Conservation (phyloP, 2,113 vertebrate species). For the Hiodon tergisus region DNA sequence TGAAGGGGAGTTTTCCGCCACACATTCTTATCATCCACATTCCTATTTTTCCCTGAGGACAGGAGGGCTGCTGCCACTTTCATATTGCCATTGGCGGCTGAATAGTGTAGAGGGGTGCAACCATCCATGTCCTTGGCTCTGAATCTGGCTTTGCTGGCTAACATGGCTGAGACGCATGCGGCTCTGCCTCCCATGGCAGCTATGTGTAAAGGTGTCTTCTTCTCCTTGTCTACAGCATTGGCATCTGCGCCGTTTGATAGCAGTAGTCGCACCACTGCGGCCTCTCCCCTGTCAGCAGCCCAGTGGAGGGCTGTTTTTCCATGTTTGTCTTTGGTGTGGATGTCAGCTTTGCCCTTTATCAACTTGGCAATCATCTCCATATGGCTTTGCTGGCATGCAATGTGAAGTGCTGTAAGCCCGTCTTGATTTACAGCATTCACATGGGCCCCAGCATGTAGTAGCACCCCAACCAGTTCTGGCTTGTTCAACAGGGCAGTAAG, state of each 20-base stretch:
- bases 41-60: constrained; percentile 50
- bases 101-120: constrained; percentile 62
- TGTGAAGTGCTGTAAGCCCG: constrained; percentile 56
- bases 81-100: constrained; percentile 48
- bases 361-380: constrained; percentile 45
- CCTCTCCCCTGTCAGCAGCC: constrained; percentile 51
- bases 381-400: constrained; percentile 54
- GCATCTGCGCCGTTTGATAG: constrained; percentile 53
- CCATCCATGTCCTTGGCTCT: constrained; percentile 68
- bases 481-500: constrained; percentile 51
- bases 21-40: constrained; percentile 58
- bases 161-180: constrained; percentile 34
- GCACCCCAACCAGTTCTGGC: constrained; percentile 34
- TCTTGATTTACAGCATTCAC: constrained; percentile 53
- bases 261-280: constrained; percentile 52
- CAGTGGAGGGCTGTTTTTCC: constrained; percentile 62
- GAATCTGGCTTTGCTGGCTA: constrained; percentile 53
- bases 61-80: constrained; percentile 46
- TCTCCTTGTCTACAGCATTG: constrained; percentile 59
- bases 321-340: constrained; percentile 52
- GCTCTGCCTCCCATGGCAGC: constrained; percentile 54
- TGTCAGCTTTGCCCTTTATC: constrained; percentile 53
- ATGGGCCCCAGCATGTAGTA: constrained; percentile 58
- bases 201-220: constrained; percentile 63
- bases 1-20: constrained; percentile 68